These are phyloP conservation scores for Anoplius nigerrimus DNA, from an alignment of 2,888 invertebrate species.

Conservation along the genomic window DNA sequence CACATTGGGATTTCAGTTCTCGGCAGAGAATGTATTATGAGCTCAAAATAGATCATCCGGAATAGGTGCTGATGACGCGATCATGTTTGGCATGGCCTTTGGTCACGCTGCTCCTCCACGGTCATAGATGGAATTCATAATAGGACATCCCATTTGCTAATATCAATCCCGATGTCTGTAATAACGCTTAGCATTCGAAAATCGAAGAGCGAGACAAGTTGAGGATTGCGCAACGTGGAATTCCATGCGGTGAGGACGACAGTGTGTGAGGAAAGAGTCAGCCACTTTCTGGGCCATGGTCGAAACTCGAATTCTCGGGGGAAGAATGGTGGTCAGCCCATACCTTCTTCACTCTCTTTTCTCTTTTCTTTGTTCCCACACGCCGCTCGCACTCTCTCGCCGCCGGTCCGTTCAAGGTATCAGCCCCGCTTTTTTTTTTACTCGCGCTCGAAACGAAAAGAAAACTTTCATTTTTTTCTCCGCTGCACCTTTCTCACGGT, in stretches of 20 bases:
- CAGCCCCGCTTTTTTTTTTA: too few species aligned
- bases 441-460: too few species aligned
- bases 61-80: too few species aligned
- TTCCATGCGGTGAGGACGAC: constrained; percentile 32
- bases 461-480: too few species aligned
- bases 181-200: constrained; percentile 64
- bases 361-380: not conserved
- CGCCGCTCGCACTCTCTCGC: not conserved
- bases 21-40: too few species aligned
- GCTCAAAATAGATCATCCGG: too few species aligned
- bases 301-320: constrained; percentile 40
- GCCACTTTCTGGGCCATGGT: constrained; percentile 65
- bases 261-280: constrained; percentile 52
- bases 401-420: too few species aligned
- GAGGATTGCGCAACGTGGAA: constrained; percentile 48
- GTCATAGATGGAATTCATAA: not conserved
- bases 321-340: not conserved
- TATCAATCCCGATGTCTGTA: constrained; percentile 40
- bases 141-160: constrained; percentile 29
- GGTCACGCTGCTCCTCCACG: not conserved
- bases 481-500: too few species aligned
- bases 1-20: too few species aligned
- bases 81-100: too few species aligned
- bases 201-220: constrained; percentile 53
- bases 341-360: constrained; percentile 13